Evolutionary conservation across 2,888 invertebrate genomes (phyloP), one percentile per base, ranked within the genome.

Genomic region (Nemotelus pantherinus): DNA sequence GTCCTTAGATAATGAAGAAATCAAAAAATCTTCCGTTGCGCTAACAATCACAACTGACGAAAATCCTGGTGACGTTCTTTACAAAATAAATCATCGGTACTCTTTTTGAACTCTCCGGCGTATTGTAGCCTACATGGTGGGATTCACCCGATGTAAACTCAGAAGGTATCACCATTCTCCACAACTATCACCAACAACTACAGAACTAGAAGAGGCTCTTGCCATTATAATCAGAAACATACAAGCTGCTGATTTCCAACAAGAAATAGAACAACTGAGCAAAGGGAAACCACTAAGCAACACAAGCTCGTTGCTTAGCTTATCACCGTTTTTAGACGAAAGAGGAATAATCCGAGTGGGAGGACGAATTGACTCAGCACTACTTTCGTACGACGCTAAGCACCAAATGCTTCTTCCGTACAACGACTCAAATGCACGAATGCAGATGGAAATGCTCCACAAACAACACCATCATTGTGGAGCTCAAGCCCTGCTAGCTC

Each of bases 361-460:
- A 70, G 78, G 80, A 25, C 50, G 79, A 7, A 48, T 60, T 9
- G 44, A 75, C 47, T 5, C 48, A 50, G 44, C 63, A 58, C 43
- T 41, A 58, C 7, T 58, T 43, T 9, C 77, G 43, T 79, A 72
- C 53, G 78, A 80, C 45, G 80, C 79, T 60, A 82, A 81, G 47
- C 81, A 82, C 80, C 82, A 81, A 2, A 80, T 83, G 5, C 53
- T 84, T 3, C 39, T 84, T 45, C 82, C 83, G 10, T 72, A 80
- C 10, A 63, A 71, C 44, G 70, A 79, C 63, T 58, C 39, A 9
- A 77, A 81, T n/a, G 50, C 68, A 6, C 67, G 78, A 77, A 25
- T 70, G 48, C 55, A 71, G 9, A 70, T 80, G 25, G 7, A 50
- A 50, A 50, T 7, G 7, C 5, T 50, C 1, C 5, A 50, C 10